These are phyloP conservation scores for Diorhabda carinulata DNA, from an alignment of 1,140 invertebrate species.

Conservation along the genomic window DNA sequence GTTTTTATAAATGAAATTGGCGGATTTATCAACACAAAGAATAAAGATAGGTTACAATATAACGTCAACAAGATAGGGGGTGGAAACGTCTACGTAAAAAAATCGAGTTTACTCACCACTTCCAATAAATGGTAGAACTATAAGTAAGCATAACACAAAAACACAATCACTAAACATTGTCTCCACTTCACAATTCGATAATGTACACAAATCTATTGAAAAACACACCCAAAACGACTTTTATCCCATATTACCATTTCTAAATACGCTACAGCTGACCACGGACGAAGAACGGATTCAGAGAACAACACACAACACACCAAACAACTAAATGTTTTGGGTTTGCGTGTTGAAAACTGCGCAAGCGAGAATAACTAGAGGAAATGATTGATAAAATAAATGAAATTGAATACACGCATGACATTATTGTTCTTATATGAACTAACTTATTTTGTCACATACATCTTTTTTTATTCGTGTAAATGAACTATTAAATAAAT, in stretches of 20 bases:
- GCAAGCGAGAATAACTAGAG: slow-evolving; percentile 4
- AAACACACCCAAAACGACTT: slow-evolving; percentile 20
- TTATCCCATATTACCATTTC: slow-evolving; percentile 18
- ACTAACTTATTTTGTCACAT: not conserved
- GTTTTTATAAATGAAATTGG: too few relatives aligned
- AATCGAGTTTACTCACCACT: slow-evolving; percentile 12
- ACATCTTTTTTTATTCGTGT: too few relatives aligned
- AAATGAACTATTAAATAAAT: too few relatives aligned
- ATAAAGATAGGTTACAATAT: not conserved
- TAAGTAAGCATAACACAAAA: slow-evolving; percentile 17
- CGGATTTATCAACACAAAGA: not conserved
- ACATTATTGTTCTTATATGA: not conserved
- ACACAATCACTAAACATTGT: slow-evolving; percentile 42
- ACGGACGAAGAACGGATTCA: slow-evolving; percentile 8
- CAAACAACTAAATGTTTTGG: not conserved
- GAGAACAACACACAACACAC: slow-evolving; percentile 13
- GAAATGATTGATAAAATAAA: slow-evolving; percentile 14
- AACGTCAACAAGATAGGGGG: slow-evolving; percentile 3
- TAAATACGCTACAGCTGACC: slow-evolving; percentile 20
- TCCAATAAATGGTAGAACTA: slow-evolving; percentile 17
- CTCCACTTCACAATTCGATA: slow-evolving; percentile 5
- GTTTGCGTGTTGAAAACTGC: slow-evolving; percentile 7
- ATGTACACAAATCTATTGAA: slow-evolving; percentile 12
- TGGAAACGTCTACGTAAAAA: not conserved
- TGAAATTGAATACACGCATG: slow-evolving; percentile 6